Base-by-base conservation (phyloP, 2,113 vertebrate species). In the Chlamydotis undulata region DNA sequence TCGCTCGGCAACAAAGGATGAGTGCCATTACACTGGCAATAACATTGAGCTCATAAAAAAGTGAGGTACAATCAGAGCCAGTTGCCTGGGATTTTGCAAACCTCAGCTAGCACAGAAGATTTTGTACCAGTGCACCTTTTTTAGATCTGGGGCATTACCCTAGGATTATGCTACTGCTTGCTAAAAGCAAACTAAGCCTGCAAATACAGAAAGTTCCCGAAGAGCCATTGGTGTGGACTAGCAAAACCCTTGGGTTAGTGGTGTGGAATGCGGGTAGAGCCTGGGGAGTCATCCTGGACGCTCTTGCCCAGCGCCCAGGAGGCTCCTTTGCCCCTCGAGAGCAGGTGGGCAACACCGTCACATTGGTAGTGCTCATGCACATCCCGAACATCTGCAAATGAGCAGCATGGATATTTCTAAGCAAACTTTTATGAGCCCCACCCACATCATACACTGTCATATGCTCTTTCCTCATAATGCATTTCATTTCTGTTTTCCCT, bases 321-420 rank as follows among this genome's bases (percentile, higher is more conserved):
- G 14, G 8, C 4, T 71, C 12, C 37, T 50, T 71, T 2, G 0
- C 5, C 22, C 43, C 19, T 68, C 2, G 2, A 50, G 57, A 13
- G 7, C 25, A 68, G 9, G 21, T 2, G 2, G 41, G 23, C 7
- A 8, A 23, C 2, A 1, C 19, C 1, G 0, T 29, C 52, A n/a
- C 29, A 33, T 50, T 2, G 0, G 28, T 4, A 65, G 50, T 19
- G n/a, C 43, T 25, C 2, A 0, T 26, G 19, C 2, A 15, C 7
- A 5, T 43, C 39, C 52, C 22, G 6, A 50, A 18, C 17, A 45
- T 11, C 47, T 19, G 5, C 0, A 1, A 82, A 45, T 7, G 9
- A 78, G 33, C 53, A 45, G 24, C 14, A 3, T 4, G 12, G 45
- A n/a, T 56, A 47, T 77, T 39, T 64, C 76, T 9, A 9, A 35